Percentiles rank a stretch among this genome's conserved stretches.
Conservation (phyloP, 2,113 vertebrate genomes). For the Myotis brandtii region DNA sequence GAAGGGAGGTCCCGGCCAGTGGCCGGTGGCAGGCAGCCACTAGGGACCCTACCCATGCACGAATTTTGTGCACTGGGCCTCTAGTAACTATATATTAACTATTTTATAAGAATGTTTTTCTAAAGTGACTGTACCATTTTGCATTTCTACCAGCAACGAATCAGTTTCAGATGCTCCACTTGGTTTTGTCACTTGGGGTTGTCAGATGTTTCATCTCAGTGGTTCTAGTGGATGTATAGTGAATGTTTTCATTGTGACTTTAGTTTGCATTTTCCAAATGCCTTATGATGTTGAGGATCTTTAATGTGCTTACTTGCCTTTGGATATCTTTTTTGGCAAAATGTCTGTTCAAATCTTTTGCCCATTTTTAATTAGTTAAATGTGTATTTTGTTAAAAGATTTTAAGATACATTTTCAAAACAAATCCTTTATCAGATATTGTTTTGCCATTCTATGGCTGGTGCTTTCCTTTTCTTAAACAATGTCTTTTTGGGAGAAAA, state of each 20-base stretch:
- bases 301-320: neutral
- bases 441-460: neutral
- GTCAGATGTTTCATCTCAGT: neutral
- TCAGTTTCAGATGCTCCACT: neutral
- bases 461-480: neutral
- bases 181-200: neutral
- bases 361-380: neutral
- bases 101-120: neutral
- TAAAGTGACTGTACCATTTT: neutral
- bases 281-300: neutral
- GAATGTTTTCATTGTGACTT: neutral
- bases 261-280: neutral
- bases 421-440: neutral
- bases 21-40: no score
- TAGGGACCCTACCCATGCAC: no score
- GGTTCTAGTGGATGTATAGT: neutral
- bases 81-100: neutral
- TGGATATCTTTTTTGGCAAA: neutral
- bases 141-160: neutral
- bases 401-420: neutral
- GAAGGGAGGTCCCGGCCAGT: no score
- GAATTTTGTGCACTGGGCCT: no score
- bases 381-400: neutral
- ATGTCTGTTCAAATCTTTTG: neutral
- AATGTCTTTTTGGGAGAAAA: neutral